These are phyloP conservation scores for Trochalopteron elliotii DNA, from an alignment of 2,113 vertebrate genomes.

Conservation along the genomic window DNA sequence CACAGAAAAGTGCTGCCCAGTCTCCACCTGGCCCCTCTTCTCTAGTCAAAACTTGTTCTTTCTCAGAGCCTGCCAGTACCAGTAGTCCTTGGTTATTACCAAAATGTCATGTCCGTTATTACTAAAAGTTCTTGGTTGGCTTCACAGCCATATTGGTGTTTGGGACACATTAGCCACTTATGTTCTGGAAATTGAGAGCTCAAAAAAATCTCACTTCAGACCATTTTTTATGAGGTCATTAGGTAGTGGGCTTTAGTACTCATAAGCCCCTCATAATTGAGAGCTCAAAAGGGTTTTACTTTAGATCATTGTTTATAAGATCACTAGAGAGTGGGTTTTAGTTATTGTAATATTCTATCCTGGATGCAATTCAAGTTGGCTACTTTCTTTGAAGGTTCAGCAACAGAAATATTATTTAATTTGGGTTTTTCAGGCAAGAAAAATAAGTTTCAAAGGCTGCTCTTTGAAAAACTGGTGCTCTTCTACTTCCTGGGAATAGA, in stretches of 20 bases:
- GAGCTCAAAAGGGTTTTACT: background rate
- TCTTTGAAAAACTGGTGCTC: background rate
- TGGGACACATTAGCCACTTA: background rate
- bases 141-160: background rate
- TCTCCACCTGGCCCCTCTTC: background rate
- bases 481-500: background rate
- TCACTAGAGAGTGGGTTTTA: background rate
- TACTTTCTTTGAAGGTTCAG: background rate
- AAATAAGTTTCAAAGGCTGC: background rate
- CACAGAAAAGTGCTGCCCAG: background rate
- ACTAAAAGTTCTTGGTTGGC: background rate
- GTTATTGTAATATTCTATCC: background rate
- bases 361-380: background rate
- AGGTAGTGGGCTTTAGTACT: background rate
- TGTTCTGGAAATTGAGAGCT: background rate
- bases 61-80: too few species aligned
- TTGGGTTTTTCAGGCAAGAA: background rate
- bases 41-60: background rate
- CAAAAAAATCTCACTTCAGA: background rate
- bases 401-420: background rate
- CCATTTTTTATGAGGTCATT: background rate
- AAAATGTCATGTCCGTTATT: background rate
- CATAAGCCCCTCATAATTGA: background rate
- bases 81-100: background rate
- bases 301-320: background rate